Evolutionary conservation across 2,888 invertebrate genomes (phyloP).

Genomic region (Belgica antarctica): DNA sequence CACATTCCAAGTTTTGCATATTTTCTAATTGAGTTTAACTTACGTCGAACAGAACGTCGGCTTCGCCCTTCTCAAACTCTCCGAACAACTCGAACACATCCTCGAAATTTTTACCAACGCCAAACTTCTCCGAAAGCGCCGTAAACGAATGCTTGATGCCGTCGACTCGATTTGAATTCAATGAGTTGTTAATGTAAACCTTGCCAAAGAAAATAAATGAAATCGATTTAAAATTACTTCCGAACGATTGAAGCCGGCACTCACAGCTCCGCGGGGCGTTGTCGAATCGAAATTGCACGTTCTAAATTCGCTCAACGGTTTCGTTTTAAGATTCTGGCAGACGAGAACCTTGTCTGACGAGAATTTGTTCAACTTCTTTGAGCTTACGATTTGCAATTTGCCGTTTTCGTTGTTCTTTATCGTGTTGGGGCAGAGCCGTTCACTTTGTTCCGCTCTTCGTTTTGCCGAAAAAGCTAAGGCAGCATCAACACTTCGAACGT

Average conservation of each 20-base stretch:
- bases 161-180: conserved; percentile 51
- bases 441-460: conserved; percentile 47
- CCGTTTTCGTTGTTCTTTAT: conserved; percentile 47
- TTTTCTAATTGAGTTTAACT: conserved; percentile 46
- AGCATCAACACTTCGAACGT: conserved; percentile 50
- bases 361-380: conserved; percentile 49
- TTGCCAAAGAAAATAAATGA: not conserved
- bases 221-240: conserved; percentile 7
- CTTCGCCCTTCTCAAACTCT: conserved; percentile 49
- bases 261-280: conserved; percentile 50
- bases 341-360: conserved; percentile 50
- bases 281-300: conserved; percentile 52
- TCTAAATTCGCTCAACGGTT: conserved; percentile 50
- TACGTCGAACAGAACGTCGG: conserved; percentile 52
- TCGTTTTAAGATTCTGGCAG: conserved; percentile 51
- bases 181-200: conserved; percentile 38
- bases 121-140: conserved; percentile 51
- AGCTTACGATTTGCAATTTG: conserved; percentile 50
- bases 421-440: conserved; percentile 48
- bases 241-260: not conserved
- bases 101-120: conserved; percentile 49
- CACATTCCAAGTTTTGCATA: not conserved
- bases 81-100: conserved; percentile 54
- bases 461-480: conserved; percentile 51
- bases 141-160: conserved; percentile 52